Base-by-base conservation (phyloP, 2,113 vertebrate species). In the Rhombomys opimus region DNA sequence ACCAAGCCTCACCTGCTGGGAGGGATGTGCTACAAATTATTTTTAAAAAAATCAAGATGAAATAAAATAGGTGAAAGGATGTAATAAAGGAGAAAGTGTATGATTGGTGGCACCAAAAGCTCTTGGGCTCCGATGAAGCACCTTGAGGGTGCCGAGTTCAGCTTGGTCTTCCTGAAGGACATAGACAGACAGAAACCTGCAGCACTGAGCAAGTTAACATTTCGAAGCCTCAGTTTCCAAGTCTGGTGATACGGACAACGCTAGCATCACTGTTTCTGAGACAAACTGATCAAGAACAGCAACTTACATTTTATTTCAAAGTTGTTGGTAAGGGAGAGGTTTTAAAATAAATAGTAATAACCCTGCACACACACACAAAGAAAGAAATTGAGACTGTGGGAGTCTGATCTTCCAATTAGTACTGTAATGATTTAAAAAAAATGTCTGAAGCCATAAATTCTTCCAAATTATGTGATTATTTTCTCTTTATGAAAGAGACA, bases 381-480 rank as follows among this genome's bases (percentile, higher is more conserved):
- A 5, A 30, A 46, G 57, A 65, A 73, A 18, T 65, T 87, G 80
- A 94, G 50, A 59, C 10, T 15, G 23, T 22, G 14, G 23, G 70
- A 50, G 11, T 41, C 46, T 78, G 32, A 68, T 75, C 57, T 78
- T 89, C 73, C 84, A 91, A 68, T 93, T 46, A 96, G 52, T 72
- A 73, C 65, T 7, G 72, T 35, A 73, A 54, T 38, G 20, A 84
- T 73, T 92, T 81, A 18, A 90, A 87, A 92, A 81, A 75, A n/a
- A 85, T 20, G 1, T 89, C 23, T 93, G 32, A 78, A n/a, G 25
- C 22, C 80, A 4, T 68, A 63, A 75, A 76, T 85, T 94, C 15
- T 35, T 32, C 18, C 9, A 15, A 85, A 90, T 63, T 90, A 76
- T 30, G n/a, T 59, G 35, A 76, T 27, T 46, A 9, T 76, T 38